Evolutionary conservation across 2,888 invertebrate genomes (phyloP).

Genomic region (Pegoplata infirma): DNA sequence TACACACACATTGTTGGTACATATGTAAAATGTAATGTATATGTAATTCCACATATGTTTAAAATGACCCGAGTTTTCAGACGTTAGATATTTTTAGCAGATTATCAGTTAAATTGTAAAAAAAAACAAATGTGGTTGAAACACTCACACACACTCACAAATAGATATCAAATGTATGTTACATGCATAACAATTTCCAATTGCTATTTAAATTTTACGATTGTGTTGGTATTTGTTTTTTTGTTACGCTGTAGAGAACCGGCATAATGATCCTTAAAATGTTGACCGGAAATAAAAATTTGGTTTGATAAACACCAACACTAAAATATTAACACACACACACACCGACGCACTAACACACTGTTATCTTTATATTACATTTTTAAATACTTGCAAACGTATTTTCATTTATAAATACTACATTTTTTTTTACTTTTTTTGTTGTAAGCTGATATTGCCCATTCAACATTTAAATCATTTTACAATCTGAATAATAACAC

Average conservation of each 20-base stretch:
- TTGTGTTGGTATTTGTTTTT: too few relatives aligned
- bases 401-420: too few relatives aligned
- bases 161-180: background rate
- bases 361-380: background rate
- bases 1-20: background rate
- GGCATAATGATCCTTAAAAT: slow-evolving; percentile 6
- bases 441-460: background rate
- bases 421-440: background rate
- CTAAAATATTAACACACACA: background rate
- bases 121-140: background rate
- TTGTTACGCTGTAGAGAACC: background rate
- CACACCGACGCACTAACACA: background rate
- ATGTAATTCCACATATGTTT: slow-evolving; percentile 19
- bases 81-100: slow-evolving; percentile 3
- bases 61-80: slow-evolving; percentile 18
- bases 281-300: slow-evolving; percentile 23
- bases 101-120: background rate
- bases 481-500: background rate
- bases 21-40: background rate
- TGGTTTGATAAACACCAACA: background rate
- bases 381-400: too few relatives aligned
- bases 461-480: background rate
- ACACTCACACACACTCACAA: background rate
- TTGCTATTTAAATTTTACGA: background rate
- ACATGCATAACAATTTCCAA: background rate